phyloP scores from a whole-genome alignment of 2,888 invertebrate species.

The Dasypolia templi region DNA sequence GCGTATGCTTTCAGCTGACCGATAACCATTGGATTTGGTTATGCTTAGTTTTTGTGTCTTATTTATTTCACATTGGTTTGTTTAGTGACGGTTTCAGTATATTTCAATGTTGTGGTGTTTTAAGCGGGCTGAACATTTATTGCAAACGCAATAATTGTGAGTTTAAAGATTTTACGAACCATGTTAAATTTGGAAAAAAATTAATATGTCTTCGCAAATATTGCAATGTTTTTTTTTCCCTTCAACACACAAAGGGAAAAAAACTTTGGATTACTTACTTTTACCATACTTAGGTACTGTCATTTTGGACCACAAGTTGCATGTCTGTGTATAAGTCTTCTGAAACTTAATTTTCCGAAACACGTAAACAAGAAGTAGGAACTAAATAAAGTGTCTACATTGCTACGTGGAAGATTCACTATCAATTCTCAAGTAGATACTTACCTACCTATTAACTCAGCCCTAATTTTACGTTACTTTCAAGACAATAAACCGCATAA shows the following conservation, averaged over 20 bases:
- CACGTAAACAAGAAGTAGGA: not conserved
- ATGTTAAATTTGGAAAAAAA: not conserved
- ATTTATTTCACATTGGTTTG: conserved; percentile 33
- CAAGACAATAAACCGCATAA: not conserved
- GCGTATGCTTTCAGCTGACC: conserved; percentile 54
- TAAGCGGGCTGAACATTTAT: conserved; percentile 39
- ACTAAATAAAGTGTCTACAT: not conserved
- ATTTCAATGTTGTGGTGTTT: conserved; percentile 32
- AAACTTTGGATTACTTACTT: not conserved
- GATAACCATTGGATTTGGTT: conserved; percentile 41
- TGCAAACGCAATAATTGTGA: conserved; percentile 18
- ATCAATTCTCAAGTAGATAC: not conserved
- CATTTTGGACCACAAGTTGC: conserved; percentile 1
- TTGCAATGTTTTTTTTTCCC: not conserved
- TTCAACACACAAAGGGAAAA: too few relatives aligned
- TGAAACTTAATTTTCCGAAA: conserved; percentile 1
- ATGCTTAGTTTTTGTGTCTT: conserved; percentile 5
- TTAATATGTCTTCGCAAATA: not conserved
- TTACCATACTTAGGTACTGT: not conserved
- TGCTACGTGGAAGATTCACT: not conserved
- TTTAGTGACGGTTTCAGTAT: conserved; percentile 47
- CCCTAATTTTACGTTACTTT: not conserved
- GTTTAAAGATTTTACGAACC: not conserved
- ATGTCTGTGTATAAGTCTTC: not conserved
- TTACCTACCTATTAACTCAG: not conserved